Conservation (phyloP, 2,797 vertebrate species). For the Chromis chromis region DNA sequence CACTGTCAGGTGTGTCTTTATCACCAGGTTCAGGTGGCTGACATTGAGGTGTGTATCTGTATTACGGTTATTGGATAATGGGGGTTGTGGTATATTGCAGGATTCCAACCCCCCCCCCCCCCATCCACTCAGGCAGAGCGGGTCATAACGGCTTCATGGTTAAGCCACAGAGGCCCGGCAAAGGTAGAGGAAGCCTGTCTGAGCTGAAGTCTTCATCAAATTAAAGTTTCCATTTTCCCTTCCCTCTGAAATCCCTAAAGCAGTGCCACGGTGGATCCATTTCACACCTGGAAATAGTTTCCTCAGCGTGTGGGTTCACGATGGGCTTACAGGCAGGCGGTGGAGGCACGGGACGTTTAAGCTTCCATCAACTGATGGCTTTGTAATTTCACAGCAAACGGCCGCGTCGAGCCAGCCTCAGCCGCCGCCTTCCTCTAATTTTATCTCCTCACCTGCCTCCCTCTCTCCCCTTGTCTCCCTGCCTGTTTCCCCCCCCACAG, state of each 20-base stretch:
- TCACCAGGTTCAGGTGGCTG: slow-evolving; percentile 30
- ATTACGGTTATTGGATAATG: slow-evolving; percentile 48
- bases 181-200: slow-evolving; percentile 40
- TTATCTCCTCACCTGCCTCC: slow-evolving; percentile 45
- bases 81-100: slow-evolving; percentile 46
- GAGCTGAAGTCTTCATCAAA: slow-evolving; percentile 65
- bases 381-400: slow-evolving; percentile 72
- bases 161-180: slow-evolving; percentile 34
- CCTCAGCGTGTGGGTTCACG: slow-evolving; percentile 38
- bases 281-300: slow-evolving; percentile 78
- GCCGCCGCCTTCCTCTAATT: slow-evolving; percentile 50
- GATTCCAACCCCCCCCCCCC: not conserved
- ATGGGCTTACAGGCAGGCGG: slow-evolving; percentile 39
- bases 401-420: slow-evolving; percentile 53
- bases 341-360: slow-evolving; percentile 52
- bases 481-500: slow-evolving; percentile 18
- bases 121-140: slow-evolving; percentile 26
- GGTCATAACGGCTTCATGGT: slow-evolving; percentile 42
- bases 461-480: slow-evolving; percentile 34
- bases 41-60: slow-evolving; percentile 32
- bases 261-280: slow-evolving; percentile 59
- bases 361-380: slow-evolving; percentile 66
- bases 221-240: slow-evolving; percentile 63
- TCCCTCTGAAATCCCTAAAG: slow-evolving; percentile 62
- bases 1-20: slow-evolving; percentile 34